A percentile compares a stretch with the other conserved stretches of the same genome.
These are phyloP conservation scores for Brachyistius frenatus DNA, from an alignment of 2,113 vertebrate genomes.

Conservation along the genomic window DNA sequence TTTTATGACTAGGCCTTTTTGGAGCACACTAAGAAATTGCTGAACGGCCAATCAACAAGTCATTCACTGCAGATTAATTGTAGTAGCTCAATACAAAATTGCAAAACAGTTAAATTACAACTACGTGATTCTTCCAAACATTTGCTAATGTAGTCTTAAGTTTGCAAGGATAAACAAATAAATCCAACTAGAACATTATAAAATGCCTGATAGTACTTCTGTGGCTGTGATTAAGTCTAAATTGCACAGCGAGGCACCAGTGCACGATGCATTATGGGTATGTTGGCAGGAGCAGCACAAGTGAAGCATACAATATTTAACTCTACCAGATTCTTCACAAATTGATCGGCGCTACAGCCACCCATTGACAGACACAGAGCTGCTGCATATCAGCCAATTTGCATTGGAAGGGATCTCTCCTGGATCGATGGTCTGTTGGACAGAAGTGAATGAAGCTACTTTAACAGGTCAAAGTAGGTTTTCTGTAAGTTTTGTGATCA, in stretches of 20 bases:
- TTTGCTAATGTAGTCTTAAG: not conserved
- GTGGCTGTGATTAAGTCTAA: slow-evolving; percentile 32
- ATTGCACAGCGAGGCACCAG: slow-evolving; percentile 1
- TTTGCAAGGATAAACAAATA: not conserved
- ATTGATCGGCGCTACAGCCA: slow-evolving; percentile 28
- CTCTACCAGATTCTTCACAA: slow-evolving; percentile 6
- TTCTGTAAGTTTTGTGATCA: slow-evolving; percentile 2
- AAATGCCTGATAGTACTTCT: slow-evolving; percentile 17
- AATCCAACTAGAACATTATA: not conserved
- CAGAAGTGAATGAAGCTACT: slow-evolving; percentile 24
- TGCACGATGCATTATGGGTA: not conserved
- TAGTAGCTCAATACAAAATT: not conserved
- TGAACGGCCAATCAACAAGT: not conserved
- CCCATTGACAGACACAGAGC: slow-evolving; percentile 39
- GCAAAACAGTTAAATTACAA: not conserved
- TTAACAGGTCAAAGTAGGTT: slow-evolving; percentile 2
- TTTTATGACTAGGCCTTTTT: slow-evolving; percentile 54
- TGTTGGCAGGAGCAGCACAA: slow-evolving; percentile 27
- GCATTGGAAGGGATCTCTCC: slow-evolving; percentile 12
- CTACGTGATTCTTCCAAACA: not conserved
- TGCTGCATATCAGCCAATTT: slow-evolving; percentile 30
- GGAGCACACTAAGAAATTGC: not conserved
- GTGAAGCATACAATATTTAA: slow-evolving; percentile 22
- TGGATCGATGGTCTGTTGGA: slow-evolving; percentile 32
- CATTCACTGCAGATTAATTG: not conserved